Base-by-base conservation (phyloP, 2,797 vertebrate genomes). In the Myiotriccus ornatus region DNA sequence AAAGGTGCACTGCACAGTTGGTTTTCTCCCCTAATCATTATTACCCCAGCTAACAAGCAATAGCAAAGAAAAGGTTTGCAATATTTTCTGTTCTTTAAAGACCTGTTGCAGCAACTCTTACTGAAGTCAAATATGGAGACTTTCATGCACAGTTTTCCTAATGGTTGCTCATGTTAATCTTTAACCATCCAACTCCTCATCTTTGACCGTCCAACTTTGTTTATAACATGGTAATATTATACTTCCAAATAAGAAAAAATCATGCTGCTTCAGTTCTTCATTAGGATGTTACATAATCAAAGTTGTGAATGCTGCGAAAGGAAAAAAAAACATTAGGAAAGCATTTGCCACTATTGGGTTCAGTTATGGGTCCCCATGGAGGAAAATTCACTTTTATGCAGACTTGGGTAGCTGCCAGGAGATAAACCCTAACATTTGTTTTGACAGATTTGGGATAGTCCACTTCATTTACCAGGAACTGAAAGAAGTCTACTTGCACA, bases 221-320 rank as follows among this genome's bases (percentile, higher is more conserved):
- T 60, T 43, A 12, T 19, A 80, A 55, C 9, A 23, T 1, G 6
- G 14, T 6, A 76, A 47, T 62, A 47, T 76, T 39, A 43, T 35
- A 69, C 4, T 10, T 46, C 46, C 20, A 35, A 93, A 57, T 34
- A 79, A 13, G 12, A 71, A 30, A 24, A 65, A 84, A 52, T 19
- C 0, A 0, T 47, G 28, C 15, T 20, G 6, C 16, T 35, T 43
- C 46, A 62, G 30, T 24, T 82, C 23, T 59, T 69, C 32, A 32
- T 59, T 47, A 44, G 22, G 28, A 22, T 65, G 20, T n/a, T 59
- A 67, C 12, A 37, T 28, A 65, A 86, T 25, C 10, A 27, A 41
- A 82, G 30, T 9, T 79, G 46, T 46, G 50, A 86, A 67, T 22
- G 7, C 49, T 57, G 43, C 27, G 43, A 46, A 77, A 74, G 22